Evolutionary conservation across 2,888 invertebrate species (phyloP).

Genomic region (Temnothorax rugatulus): DNA sequence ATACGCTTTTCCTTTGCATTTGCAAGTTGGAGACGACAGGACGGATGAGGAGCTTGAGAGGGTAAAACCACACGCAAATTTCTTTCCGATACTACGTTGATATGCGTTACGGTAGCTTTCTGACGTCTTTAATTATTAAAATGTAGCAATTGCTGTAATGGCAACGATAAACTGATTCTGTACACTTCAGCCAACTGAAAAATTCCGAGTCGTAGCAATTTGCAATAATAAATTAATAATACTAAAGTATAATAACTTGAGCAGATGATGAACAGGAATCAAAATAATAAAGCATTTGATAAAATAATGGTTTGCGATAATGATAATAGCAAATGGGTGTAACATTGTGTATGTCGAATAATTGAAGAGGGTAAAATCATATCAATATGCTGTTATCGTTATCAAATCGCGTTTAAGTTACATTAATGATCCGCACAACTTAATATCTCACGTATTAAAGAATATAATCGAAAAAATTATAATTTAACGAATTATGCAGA

Average conservation of each 20-base stretch:
- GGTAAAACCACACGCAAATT: slow-evolving; percentile 14
- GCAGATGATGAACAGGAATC: background rate
- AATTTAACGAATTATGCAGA: background rate
- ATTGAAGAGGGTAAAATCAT: background rate
- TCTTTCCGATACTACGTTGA: background rate
- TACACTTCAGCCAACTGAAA: background rate
- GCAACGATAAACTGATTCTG: background rate
- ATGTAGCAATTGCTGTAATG: background rate
- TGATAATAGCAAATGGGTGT: background rate
- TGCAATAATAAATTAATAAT: background rate
- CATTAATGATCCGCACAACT: background rate
- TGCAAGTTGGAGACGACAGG: slow-evolving; percentile 7
- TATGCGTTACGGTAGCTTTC: background rate
- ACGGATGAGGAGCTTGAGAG: background rate
- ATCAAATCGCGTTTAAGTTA: background rate
- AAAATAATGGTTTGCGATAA: slow-evolving; percentile 14
- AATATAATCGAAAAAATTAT: background rate
- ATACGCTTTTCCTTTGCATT: slow-evolving; percentile 29
- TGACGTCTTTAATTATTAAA: slow-evolving; percentile 10
- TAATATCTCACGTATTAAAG: background rate
- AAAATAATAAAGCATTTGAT: slow-evolving; percentile 5
- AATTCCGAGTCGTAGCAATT: background rate
- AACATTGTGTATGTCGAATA: background rate
- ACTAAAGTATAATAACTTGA: background rate
- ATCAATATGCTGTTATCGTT: background rate